These are phyloP conservation scores for Pristionchus exspectatus DNA, from an alignment of 2,888 invertebrate genomes.

Conservation along the genomic window DNA sequence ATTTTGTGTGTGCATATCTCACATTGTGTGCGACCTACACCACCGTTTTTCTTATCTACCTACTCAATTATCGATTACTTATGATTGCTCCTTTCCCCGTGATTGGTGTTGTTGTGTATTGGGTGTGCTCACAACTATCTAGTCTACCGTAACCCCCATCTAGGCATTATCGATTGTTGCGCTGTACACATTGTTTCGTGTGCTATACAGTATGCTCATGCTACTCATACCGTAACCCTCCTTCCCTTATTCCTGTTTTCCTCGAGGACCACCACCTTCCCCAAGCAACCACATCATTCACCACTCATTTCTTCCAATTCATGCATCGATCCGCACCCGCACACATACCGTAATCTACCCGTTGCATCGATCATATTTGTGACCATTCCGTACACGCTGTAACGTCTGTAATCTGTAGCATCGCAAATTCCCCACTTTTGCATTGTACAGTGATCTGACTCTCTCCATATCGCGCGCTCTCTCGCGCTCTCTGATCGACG, in stretches of 20 bases:
- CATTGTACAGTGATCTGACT: not conserved
- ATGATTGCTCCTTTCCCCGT: not conserved
- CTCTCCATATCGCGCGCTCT: not conserved
- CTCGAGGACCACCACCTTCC: slow-evolving; percentile 15
- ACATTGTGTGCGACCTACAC: not conserved
- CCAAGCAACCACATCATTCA: not conserved
- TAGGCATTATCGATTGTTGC: slow-evolving; percentile 37
- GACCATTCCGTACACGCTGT: slow-evolving; percentile 1
- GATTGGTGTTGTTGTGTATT: not conserved
- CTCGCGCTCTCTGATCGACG: not conserved
- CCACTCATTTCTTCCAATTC: not conserved
- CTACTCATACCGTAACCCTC: slow-evolving; percentile 6
- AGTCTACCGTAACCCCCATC: not conserved
- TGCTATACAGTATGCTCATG: slow-evolving; percentile 33
- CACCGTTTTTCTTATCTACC: not conserved
- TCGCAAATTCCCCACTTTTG: not conserved
- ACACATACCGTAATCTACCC: not conserved
- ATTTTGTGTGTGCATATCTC: not conserved
- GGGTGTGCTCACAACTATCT: not conserved
- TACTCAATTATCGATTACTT: not conserved
- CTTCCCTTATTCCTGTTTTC: not conserved
- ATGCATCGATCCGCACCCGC: slow-evolving; percentile 24
- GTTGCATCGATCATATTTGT: not conserved
- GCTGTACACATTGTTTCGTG: not conserved
- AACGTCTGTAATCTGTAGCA: not conserved